Evolutionary conservation across 2,888 invertebrate genomes (phyloP).

Genomic region (Erannis defoliaria): DNA sequence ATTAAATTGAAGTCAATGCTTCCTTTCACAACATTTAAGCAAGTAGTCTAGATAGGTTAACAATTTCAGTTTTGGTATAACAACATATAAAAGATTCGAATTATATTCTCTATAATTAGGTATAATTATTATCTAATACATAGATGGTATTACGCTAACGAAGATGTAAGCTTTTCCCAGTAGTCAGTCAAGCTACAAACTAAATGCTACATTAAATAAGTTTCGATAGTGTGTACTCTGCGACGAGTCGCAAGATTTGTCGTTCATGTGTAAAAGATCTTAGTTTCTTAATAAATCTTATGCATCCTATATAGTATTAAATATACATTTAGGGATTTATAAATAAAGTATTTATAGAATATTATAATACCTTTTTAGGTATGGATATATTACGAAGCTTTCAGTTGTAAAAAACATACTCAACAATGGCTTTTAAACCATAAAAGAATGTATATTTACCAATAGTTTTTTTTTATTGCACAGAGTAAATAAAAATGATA

Average conservation of each 20-base stretch:
- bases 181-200: slow-evolving; percentile 64
- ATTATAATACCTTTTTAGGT: slow-evolving; percentile 37
- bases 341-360: slow-evolving; percentile 38
- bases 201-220: slow-evolving; percentile 47
- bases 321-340: slow-evolving; percentile 40
- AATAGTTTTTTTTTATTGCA: slow-evolving; percentile 40
- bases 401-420: slow-evolving; percentile 34
- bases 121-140: slow-evolving; percentile 53
- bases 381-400: slow-evolving; percentile 39
- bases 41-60: slow-evolving; percentile 57
- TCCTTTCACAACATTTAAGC: slow-evolving; percentile 68
- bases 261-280: slow-evolving; percentile 11
- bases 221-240: neutral
- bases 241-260: neutral
- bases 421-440: slow-evolving; percentile 34
- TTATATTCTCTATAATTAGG: slow-evolving; percentile 63
- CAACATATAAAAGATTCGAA: slow-evolving; percentile 75
- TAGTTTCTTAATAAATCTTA: slow-evolving; percentile 15
- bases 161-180: slow-evolving; percentile 57
- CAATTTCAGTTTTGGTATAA: slow-evolving; percentile 68
- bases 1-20: slow-evolving; percentile 46
- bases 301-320: slow-evolving; percentile 31
- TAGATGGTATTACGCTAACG: slow-evolving; percentile 51
- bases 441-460: slow-evolving; percentile 36
- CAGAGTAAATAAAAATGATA: slow-evolving; percentile 15